Base-by-base conservation (phyloP, 2,797 vertebrate genomes). In the Hippoglossus hippoglossus region DNA sequence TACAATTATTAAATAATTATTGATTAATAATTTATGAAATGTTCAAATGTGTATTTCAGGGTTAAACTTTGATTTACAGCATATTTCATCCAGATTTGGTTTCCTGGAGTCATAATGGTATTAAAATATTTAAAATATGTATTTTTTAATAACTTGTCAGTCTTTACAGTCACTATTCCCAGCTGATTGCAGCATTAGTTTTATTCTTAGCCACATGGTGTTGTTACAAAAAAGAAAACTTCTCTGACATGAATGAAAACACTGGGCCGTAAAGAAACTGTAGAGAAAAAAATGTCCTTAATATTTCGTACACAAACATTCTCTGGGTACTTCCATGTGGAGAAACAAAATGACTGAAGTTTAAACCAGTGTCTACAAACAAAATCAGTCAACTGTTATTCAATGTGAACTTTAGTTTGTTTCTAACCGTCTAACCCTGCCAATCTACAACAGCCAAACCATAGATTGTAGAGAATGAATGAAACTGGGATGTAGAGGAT, bases 251-350 rank as follows among this genome's bases (percentile, higher is more conserved):
- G 2, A 24, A 34, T 34, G 8, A 18, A 53, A 39, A 31, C 18
- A 25, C 2, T 7, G 5, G 4, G 3, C 10, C 11, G 44, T 16
- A 64, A 21, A 24, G 0, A 62, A 22, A 22, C 5, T 2, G 3
- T 25, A 39, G 3, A 26, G 7, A 55, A 60, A 25, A 25, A 53
- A 59, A 44, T 44, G 6, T 5, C 3, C 81, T 81, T 73, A 70
- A 68, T 78, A 0, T 70, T 77, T 56, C 34, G 59, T 70, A 25
- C 18, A 64, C 41, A 12, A 26, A 58, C 12, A 73, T 41, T 67
- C 6, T 28, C 3, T 64, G 21, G 1, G 39, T 44, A 44, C 46
- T 60, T 56, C 18, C 41, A 66, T 18, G 25, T 7, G 11, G 11
- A 56, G 6, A 51, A 4, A 53, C 36, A 56, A 9, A 12, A 65